phyloP scores from a whole-genome alignment of 1,140 invertebrate species.

The Globodera rostochiensis region DNA sequence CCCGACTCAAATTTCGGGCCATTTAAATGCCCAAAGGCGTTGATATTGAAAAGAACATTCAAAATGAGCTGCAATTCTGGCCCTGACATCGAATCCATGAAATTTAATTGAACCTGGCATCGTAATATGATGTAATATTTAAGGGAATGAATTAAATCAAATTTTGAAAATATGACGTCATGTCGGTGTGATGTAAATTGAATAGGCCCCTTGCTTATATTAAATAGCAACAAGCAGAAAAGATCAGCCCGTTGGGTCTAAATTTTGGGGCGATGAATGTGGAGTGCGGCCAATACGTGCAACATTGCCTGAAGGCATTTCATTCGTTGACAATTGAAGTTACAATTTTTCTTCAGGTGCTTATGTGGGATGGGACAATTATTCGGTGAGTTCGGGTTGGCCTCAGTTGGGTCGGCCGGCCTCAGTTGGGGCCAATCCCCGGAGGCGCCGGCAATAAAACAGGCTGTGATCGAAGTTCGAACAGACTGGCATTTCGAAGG shows the following conservation, averaged over 20 bases:
- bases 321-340: neutral
- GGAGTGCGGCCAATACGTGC: constrained; percentile 10
- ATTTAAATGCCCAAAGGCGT: no score
- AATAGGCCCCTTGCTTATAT: no score
- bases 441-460: neutral
- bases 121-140: no score
- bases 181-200: no score
- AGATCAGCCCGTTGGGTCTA: neutral
- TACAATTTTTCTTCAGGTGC: neutral
- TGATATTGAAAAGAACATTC: no score
- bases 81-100: no score
- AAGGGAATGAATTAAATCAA: no score
- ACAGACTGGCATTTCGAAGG: neutral
- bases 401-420: neutral
- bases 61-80: no score
- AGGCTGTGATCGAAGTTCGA: neutral
- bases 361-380: constrained; percentile 6
- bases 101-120: no score
- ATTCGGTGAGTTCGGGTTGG: neutral
- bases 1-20: no score
- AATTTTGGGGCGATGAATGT: constrained; percentile 9
- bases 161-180: no score
- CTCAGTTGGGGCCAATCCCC: neutral
- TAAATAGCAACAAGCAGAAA: neutral
- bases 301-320: constrained; percentile 11